phyloP scores from a whole-genome alignment of 2,113 vertebrate species.

The Danionella cerebrum region DNA sequence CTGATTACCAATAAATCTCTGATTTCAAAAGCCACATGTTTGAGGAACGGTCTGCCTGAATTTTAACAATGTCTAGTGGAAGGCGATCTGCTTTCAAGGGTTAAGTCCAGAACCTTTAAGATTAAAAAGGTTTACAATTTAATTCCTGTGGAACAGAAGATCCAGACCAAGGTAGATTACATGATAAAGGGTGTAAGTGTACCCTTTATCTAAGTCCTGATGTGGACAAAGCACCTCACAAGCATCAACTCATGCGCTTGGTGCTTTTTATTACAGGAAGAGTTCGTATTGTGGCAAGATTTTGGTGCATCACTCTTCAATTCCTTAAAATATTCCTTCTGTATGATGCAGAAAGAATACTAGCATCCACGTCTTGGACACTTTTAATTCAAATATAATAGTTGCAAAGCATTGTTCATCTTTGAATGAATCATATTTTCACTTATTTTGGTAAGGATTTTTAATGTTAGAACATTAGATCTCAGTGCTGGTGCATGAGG shows the following conservation, averaged over 20 bases:
- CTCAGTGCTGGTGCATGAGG: neutral
- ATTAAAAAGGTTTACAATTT: neutral
- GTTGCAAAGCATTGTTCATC: neutral
- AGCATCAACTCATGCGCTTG: neutral
- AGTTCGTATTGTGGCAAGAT: too few relatives aligned
- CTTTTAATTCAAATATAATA: conserved; percentile 24
- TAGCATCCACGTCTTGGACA: neutral
- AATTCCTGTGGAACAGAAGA: conserved; percentile 5
- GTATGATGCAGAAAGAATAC: neutral
- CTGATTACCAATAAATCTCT: neutral
- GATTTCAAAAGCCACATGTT: neutral
- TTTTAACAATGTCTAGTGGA: neutral
- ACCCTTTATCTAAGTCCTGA: neutral
- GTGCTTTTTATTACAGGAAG: neutral
- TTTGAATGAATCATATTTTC: neutral
- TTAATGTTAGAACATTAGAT: too few relatives aligned
- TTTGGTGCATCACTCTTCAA: too few relatives aligned
- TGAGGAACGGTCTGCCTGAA: neutral
- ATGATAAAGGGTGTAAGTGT: conserved; percentile 18
- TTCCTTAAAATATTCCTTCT: neutral
- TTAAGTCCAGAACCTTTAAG: neutral
- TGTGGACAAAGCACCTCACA: neutral
- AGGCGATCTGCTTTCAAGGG: neutral
- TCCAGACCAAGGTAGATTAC: conserved; percentile 16
- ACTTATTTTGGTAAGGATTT: neutral